Conservation (phyloP, 2,113 vertebrate species). For the Melanerpes aurifrons region DNA sequence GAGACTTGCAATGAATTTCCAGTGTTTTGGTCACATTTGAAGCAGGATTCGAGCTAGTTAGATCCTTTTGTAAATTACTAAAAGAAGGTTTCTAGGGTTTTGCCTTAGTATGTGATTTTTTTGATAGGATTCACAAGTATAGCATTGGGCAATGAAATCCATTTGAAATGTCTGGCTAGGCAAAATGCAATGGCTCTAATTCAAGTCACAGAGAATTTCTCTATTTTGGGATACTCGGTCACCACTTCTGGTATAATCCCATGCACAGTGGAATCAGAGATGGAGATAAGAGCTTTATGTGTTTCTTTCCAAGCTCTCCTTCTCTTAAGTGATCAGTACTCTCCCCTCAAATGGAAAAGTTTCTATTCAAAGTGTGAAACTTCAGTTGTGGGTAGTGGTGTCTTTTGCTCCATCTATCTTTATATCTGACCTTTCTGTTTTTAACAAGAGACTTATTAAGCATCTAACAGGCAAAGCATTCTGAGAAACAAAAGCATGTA, state of each 20-base stretch:
- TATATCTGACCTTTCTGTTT: not conserved
- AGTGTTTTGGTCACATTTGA: not conserved
- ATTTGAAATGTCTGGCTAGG: not conserved
- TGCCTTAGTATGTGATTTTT: not conserved
- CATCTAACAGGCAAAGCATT: not conserved
- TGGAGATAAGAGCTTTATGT: not conserved
- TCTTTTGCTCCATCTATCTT: not conserved
- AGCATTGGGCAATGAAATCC: not conserved
- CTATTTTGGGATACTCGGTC: not conserved
- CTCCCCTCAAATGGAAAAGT: not conserved
- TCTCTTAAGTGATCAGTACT: not conserved
- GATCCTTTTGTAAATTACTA: not conserved
- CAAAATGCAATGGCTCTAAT: not conserved
- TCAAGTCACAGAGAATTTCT: not conserved
- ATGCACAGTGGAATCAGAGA: not conserved
- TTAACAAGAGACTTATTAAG: not conserved
- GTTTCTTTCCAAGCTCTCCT: not conserved
- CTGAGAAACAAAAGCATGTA: not conserved
- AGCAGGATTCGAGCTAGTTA: not conserved
- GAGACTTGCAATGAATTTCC: not conserved
- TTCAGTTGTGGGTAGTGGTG: not conserved
- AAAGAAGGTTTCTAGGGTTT: not conserved
- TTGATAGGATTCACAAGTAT: not conserved
- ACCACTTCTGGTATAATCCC: not conserved
- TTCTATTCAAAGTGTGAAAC: not conserved